Percentiles rank a stretch among this genome's conserved stretches.
phyloP scores from a whole-genome alignment of 2,113 vertebrate genomes.

The Colaptes auratus region DNA sequence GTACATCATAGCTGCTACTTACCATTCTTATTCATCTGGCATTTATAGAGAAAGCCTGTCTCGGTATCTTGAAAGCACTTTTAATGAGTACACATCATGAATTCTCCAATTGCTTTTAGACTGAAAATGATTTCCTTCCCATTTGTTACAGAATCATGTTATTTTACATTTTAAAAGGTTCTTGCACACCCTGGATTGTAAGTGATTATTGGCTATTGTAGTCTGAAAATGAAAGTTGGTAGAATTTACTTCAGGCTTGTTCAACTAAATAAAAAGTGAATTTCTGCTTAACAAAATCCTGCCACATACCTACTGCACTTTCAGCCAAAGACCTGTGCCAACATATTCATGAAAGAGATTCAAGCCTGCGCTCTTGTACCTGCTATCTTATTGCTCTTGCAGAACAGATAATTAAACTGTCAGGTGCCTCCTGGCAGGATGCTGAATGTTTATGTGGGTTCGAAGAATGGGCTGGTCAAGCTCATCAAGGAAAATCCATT shows the following conservation, averaged over 20 bases:
- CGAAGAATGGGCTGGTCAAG: neutral
- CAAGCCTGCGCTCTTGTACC: neutral
- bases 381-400: neutral
- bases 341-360: neutral
- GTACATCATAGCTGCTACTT: neutral
- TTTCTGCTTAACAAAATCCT: neutral
- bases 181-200: slow-evolving; percentile 29
- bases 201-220: slow-evolving; percentile 53
- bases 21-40: slow-evolving; percentile 39
- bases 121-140: slow-evolving; percentile 47
- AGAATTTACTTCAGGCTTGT: slow-evolving; percentile 12
- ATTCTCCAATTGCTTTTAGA: slow-evolving; percentile 54
- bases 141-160: slow-evolving; percentile 45
- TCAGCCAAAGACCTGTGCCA: neutral
- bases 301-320: neutral
- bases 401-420: neutral
- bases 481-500: neutral
- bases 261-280: slow-evolving; percentile 31
- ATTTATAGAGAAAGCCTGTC: slow-evolving; percentile 14
- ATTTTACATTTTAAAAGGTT: slow-evolving; percentile 68
- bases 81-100: slow-evolving; percentile 56
- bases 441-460: neutral
- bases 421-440: neutral
- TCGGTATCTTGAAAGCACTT: slow-evolving; percentile 55
- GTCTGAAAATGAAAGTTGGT: slow-evolving; percentile 23